Conservation (phyloP, 2,888 invertebrate genomes). For the Drosophila yooni region DNA sequence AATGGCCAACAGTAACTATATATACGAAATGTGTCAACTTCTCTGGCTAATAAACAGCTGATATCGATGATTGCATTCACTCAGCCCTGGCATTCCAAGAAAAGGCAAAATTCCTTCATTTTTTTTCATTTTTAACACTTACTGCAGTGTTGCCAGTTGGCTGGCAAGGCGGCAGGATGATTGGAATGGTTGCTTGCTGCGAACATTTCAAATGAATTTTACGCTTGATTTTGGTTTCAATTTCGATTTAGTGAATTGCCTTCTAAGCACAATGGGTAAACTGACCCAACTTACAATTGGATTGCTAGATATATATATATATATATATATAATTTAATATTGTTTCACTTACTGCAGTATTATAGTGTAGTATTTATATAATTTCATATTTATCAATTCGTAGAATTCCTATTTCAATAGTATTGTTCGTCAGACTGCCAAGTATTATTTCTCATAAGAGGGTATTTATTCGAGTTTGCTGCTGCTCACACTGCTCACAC, state of each 20-base stretch:
- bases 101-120: neutral
- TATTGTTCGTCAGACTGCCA: neutral
- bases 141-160: conserved; percentile 17
- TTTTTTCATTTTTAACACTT: conserved; percentile 48
- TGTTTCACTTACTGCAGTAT: neutral
- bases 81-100: neutral
- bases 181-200: conserved; percentile 22
- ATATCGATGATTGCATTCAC: conserved; percentile 9
- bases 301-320: no score
- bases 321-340: neutral
- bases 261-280: conserved; percentile 20
- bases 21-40: neutral
- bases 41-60: neutral
- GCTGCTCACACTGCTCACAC: no score
- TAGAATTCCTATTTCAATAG: neutral
- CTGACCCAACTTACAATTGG: neutral
- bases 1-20: neutral
- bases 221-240: conserved; percentile 77
- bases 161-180: neutral
- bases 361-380: neutral
- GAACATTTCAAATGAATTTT: conserved; percentile 76
- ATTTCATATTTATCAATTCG: neutral
- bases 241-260: conserved; percentile 61
- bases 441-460: neutral
- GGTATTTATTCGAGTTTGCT: neutral